A percentile compares a stretch with the other conserved stretches of the same genome.
phyloP scores from a whole-genome alignment of 2,797 vertebrate species.

The Eulemur rubriventer region DNA sequence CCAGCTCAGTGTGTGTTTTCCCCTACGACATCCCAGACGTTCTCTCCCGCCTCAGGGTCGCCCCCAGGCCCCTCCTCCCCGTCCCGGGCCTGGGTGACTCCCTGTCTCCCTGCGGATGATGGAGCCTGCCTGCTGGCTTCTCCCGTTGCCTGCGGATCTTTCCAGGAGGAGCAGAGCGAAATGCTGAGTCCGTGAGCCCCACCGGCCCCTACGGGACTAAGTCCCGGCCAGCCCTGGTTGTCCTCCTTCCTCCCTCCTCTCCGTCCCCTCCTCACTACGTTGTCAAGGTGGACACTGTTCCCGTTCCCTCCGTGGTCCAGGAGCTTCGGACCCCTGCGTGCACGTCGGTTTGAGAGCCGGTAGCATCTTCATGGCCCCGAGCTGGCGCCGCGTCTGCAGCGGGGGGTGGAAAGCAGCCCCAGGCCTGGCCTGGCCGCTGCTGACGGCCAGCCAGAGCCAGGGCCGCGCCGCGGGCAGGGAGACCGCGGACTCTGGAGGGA shows the following conservation, averaged over 20 bases:
- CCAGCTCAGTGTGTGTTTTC: not conserved
- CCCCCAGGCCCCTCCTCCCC: not conserved
- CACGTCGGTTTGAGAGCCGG: too few relatives aligned
- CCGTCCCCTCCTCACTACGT: not conserved
- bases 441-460: not conserved
- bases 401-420: not conserved
- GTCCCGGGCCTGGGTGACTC: not conserved
- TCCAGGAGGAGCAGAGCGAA: not conserved
- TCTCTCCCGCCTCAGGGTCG: not conserved
- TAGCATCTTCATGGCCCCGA: too few relatives aligned
- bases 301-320: not conserved
- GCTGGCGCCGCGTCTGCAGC: not conserved
- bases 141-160: not conserved
- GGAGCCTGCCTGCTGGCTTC: not conserved
- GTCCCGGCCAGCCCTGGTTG: not conserved
- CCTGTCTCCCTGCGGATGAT: not conserved
- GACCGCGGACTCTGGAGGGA: not conserved
- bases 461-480: not conserved
- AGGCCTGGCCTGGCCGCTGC: not conserved
- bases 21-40: accelerated
- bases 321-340: not conserved
- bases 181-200: accelerated
- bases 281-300: not conserved
- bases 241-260: not conserved
- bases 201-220: too few relatives aligned